Base-by-base conservation (phyloP, 2,113 vertebrate species). In the Pangasianodon hypophthalmus region DNA sequence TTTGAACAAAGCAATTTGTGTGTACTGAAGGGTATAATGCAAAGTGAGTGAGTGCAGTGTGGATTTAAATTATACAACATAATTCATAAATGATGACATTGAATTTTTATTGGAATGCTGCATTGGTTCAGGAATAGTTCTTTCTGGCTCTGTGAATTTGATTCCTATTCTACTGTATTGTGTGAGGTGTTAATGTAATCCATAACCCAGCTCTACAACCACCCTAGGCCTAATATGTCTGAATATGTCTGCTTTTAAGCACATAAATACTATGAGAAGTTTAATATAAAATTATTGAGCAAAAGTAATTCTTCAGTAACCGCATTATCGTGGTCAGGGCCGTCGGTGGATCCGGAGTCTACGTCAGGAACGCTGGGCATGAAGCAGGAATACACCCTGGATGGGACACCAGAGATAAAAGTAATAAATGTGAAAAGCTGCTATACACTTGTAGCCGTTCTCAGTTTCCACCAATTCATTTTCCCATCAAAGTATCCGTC, bases 31-130 rank as follows among this genome's bases (percentile, higher is more conserved):
- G 21, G 41, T 24, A 13, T 77, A 46, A 77, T 26, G 73, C 13
- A 77, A 26, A 26, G 41, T 77, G 44, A 77, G 44, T 46, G 73
- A 77, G 21, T 24, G 44, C 41, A 26, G 19, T 24, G 9, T 26
- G 73, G 73, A 46, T 48, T 48, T 77, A 48, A 77, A 77, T 77
- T 46, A 77, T 77, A 26, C 73, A 77, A 77, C 21, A 48, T 77
- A 11, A 77, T 77, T 77, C 73, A 77, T 26, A 46, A 77, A 46
- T 48, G 44, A 77, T 77, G 73, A 77, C 37, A 18, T 2, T n/a
- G 64, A 48, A 46, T 24, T 48, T 46, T 46, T 16, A 26, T 48
- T 46, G 19, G 7, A 24, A 75, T 37, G 69, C 32, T 73, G 69
- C 0, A 7, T 19, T 46, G 73, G 73, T 48, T 24, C 41, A 46